Percentiles rank a stretch among this genome's conserved stretches.
Conservation (phyloP, 2,113 vertebrate genomes). For the zebrafish (Danio rerio) region GRCz12tu NC_133180.1:74547501-74548000, state of each 20-base stretch:
- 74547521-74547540: slow-evolving; percentile 46
- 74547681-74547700: not conserved
- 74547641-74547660: slow-evolving; percentile 43
- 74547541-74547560: slow-evolving; percentile 41
- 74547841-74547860: not conserved
- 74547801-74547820: not conserved
- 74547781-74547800: slow-evolving; percentile 30
- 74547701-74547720: not conserved
- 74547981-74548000: slow-evolving; percentile 18
- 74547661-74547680: slow-evolving; percentile 26
- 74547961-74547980: slow-evolving; percentile 3
- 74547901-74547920: not conserved
- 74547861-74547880: not conserved
- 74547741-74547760: slow-evolving; percentile 22
- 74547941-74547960: slow-evolving; percentile 1
- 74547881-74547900: not conserved
- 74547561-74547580: slow-evolving; percentile 11
- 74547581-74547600: slow-evolving; percentile 13
- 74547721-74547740: not conserved
- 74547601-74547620: not conserved
- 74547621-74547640: slow-evolving; percentile 4
- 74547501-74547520: slow-evolving; percentile 40
- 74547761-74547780: slow-evolving; percentile 14
- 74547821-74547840: slow-evolving; percentile 18
- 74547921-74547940: not conserved